Evolutionary conservation across 2,888 invertebrate species (phyloP).

Genomic region (Gandaritis pyraliata): DNA sequence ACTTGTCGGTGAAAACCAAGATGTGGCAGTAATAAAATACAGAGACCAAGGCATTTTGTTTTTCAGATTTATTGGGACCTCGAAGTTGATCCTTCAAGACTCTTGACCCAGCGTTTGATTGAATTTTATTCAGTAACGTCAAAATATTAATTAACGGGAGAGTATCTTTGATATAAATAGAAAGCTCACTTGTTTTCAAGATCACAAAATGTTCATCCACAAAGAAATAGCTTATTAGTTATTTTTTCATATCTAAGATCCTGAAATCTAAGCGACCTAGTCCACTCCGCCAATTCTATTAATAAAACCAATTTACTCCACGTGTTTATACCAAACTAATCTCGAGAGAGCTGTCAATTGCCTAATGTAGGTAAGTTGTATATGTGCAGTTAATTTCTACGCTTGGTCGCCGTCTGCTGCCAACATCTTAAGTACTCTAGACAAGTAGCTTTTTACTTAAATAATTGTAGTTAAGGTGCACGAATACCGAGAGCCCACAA

Average conservation of each 20-base stretch:
- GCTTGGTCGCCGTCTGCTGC: slow-evolving; percentile 4
- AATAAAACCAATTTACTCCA: background rate
- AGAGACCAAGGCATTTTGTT: slow-evolving; percentile 1
- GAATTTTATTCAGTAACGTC: too few species aligned
- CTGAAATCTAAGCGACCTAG: background rate
- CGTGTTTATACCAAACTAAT: slow-evolving; percentile 15
- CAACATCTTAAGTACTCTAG: background rate
- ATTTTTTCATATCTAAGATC: too few species aligned
- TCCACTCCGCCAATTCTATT: slow-evolving; percentile 6
- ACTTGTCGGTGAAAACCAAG: slow-evolving; percentile 11
- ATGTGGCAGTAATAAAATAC: slow-evolving; percentile 1
- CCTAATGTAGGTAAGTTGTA: slow-evolving; percentile 13
- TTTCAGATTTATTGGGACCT: background rate
- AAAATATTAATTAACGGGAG: too few species aligned
- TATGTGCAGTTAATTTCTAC: slow-evolving; percentile 14
- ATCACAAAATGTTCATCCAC: too few species aligned
- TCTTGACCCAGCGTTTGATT: too few species aligned
- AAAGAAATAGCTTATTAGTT: too few species aligned
- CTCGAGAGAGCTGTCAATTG: slow-evolving; percentile 19
- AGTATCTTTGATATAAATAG: too few species aligned
- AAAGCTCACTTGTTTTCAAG: too few species aligned
- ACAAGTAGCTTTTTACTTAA: slow-evolving; percentile 4
- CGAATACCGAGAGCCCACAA: too few species aligned
- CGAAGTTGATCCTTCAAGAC: too few species aligned
- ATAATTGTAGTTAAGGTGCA: background rate